Base-by-base conservation (phyloP, 2,888 invertebrate genomes). In the Noctua comes region DNA sequence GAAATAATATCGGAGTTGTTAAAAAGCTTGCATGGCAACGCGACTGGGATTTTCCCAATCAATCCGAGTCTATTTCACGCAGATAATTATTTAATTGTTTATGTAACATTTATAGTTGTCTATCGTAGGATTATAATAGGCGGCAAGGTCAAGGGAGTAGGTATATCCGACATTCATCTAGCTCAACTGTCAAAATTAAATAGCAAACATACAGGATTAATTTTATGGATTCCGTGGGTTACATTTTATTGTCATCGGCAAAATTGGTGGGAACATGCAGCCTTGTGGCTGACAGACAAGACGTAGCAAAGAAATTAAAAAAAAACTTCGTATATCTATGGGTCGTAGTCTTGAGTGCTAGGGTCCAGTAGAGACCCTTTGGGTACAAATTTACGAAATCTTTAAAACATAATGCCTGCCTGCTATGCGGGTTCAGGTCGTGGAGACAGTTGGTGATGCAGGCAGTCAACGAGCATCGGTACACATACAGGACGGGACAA, bases 121-220 rank as follows among this genome's bases (percentile, higher is more conserved):
- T 69, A 78, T 65, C 57, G 13, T 68, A 6, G 24, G 43, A 73
- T 62, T 43, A 40, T 54, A 65, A 11, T 7, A 48, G 48, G 16
- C 54, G n/a, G 4, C 73, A 81, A 81, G 78, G 82, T 73, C 81
- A 81, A 76, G 68, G 73, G 48, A 65, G 59, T n/a, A n/a, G n/a
- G n/a, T 43, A 62, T 68, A 10, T 73, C 68, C 27, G 69, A 74
- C 76, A 66, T 80, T 76, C 76, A 83, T 59, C 13, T 21, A 64
- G 4, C 8, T 48, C 68, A 1, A 51, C 59, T 59, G n/a, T 43
- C 18, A 10, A 57, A 48, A 40, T 7, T 16, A 72, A n/a, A 62
- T 62, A 51, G 11, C 13, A 18, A 31, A 18, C 54, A 27, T 27
- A 27, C 54, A 16, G 8, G 27, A 48, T 54, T 46, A 36, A n/a